These are phyloP conservation scores for Acanthosepion pharaonis DNA, from an alignment of 2,888 invertebrate genomes.

Conservation along the genomic window DNA sequence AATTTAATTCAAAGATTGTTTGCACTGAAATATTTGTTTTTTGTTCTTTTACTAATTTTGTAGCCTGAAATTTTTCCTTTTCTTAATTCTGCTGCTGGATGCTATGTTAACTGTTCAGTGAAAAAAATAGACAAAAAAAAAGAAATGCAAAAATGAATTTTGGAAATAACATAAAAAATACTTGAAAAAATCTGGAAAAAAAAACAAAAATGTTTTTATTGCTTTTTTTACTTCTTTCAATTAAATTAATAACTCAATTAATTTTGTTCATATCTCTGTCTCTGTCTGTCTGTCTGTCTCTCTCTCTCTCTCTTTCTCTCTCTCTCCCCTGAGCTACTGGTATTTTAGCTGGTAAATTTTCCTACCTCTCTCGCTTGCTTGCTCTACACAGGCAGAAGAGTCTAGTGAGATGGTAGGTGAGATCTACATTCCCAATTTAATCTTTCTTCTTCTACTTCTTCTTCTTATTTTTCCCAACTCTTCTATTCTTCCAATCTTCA, in stretches of 20 bases:
- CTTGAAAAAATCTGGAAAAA: not conserved
- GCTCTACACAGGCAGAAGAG: not conserved
- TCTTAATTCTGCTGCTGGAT: constrained; percentile 22
- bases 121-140: not conserved
- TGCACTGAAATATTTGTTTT: constrained; percentile 22
- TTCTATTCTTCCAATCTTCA: not conserved
- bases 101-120: constrained; percentile 20
- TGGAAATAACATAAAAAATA: constrained; percentile 25
- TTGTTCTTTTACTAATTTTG: constrained; percentile 23
- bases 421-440: not conserved
- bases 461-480: not conserved
- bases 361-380: not conserved
- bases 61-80: constrained; percentile 21
- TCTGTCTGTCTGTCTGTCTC: not conserved
- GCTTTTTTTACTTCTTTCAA: constrained; percentile 15
- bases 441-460: not conserved
- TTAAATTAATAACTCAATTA: constrained; percentile 33
- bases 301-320: not conserved
- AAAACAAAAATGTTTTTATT: constrained; percentile 5
- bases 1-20: constrained; percentile 33
- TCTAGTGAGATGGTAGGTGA: not conserved
- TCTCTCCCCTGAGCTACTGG: not conserved
- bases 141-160: constrained; percentile 10
- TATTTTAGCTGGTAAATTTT: too few species aligned
- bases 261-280: not conserved